Base-by-base conservation (phyloP, 2,888 invertebrate species). In the Drosophila niveifrons region DNA sequence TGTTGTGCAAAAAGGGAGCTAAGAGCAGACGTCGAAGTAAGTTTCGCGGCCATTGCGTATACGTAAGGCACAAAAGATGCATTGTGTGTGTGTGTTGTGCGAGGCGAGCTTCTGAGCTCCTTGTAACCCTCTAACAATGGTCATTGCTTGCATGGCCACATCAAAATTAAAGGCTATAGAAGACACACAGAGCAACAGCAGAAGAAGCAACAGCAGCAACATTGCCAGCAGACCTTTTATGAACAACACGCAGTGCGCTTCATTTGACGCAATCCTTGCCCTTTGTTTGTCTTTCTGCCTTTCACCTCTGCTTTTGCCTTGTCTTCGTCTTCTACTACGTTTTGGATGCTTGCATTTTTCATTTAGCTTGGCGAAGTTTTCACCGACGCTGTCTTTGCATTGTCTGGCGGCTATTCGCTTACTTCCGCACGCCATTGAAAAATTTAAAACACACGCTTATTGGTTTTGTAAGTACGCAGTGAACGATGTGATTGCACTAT, bases 241-340 rank as follows among this genome's bases (percentile, higher is more conserved):
- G 29, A 62, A 63, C 57, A 68, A 41, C 47, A 59, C 56, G 51
- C 51, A 39, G 59, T 70, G 29, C 82, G 82, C 82, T 82, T 82
- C 82, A 82, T 83, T 82, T 82, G 78, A 59, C 23, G 52, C 70
- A 83, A 83, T 82, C 78, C 80, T 65, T 73, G 73, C 66, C 69
- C 75, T 83, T 80, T 82, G 80, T 83, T 82, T 71, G 83, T 65
- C 39, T 41, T 36, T 62, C 28, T 29, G 43, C 9, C 44, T 17
- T 9, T 51, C n/a, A 15, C 57, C 11, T 55, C 17, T 23, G 43
- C 13, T 44, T 17, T 10, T 44, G 28, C 39, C 58, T 41, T 2
- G 29, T 43, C 46, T 47, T 63, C 18, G 48, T 53, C 56, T 28
- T 29, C 41, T 31, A 46, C 55, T 64, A 44, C 43, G 55, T 44